Evolutionary conservation across 2,113 vertebrate species (phyloP).

Genomic region (Picathartes gymnocephalus): DNA sequence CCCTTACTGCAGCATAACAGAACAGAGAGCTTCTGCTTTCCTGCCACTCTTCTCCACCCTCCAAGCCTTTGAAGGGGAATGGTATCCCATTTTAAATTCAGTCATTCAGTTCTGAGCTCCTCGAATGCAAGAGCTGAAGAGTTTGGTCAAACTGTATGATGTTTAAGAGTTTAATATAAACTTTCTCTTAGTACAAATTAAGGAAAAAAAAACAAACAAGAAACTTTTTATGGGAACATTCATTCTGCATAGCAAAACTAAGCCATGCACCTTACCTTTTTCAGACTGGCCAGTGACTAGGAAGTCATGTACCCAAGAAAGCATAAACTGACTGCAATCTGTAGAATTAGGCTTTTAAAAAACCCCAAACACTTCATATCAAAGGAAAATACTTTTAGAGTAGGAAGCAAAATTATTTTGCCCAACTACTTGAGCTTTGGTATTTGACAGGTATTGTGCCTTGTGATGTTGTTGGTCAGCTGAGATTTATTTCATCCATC

Average conservation of each 20-base stretch:
- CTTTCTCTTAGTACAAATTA: background rate
- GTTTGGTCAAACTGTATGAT: background rate
- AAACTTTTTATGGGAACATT: background rate
- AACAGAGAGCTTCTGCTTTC: background rate
- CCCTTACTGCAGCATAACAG: background rate
- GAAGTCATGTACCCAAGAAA: background rate
- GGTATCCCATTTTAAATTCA: background rate
- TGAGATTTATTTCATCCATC: background rate
- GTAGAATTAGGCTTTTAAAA: background rate
- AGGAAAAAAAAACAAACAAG: fast-evolving
- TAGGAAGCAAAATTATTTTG: background rate
- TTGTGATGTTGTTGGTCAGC: background rate
- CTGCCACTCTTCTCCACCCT: background rate
- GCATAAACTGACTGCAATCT: background rate
- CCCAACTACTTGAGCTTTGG: background rate
- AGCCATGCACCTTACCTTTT: background rate
- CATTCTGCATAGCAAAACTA: background rate
- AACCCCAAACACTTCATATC: background rate
- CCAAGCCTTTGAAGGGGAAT: background rate
- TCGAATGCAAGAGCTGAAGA: background rate
- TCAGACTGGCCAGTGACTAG: background rate
- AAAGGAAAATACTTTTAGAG: background rate
- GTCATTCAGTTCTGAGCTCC: background rate
- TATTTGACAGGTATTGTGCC: background rate
- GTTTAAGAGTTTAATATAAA: background rate